phyloP scores from a whole-genome alignment of 1,140 invertebrate species.

The Pseudomyrmex cubaensis region DNA sequence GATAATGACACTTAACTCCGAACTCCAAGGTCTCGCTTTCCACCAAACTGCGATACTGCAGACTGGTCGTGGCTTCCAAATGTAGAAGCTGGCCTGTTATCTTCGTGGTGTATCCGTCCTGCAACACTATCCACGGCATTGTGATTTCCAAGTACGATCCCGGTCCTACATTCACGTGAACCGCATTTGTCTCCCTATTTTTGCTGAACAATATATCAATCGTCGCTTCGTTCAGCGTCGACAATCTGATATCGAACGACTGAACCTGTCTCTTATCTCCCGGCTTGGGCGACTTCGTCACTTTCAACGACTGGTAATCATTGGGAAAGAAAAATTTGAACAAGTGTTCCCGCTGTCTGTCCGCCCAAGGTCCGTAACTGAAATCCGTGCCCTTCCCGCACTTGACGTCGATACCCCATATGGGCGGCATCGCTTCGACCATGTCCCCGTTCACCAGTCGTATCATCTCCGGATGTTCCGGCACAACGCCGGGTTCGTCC shows the following conservation, averaged over 20 bases:
- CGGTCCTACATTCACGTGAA: constrained; percentile 96
- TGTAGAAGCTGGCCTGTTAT: constrained; percentile 97
- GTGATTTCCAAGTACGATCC: constrained; percentile 98
- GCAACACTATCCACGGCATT: constrained; percentile 96
- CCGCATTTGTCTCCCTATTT: constrained; percentile 98
- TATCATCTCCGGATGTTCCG: constrained; percentile 95
- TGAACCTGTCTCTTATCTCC: constrained; percentile 95
- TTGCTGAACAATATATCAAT: constrained; percentile 98
- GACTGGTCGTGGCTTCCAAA: constrained; percentile 96
- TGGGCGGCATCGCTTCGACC: constrained; percentile 95
- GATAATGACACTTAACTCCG: constrained; percentile 94
- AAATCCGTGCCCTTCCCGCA: constrained; percentile 99
- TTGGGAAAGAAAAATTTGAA: constrained; percentile 99
- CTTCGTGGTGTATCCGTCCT: constrained; percentile 95
- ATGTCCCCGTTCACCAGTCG: constrained; percentile 96
- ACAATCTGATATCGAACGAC: constrained; percentile 96
- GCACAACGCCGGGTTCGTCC: constrained; percentile 96
- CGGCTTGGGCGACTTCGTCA: constrained; percentile 91
- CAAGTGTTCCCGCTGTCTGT: constrained; percentile 97
- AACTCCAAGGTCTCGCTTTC: constrained; percentile 98
- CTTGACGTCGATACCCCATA: constrained; percentile 98
- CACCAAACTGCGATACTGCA: constrained; percentile 95
- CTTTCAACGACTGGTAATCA: constrained; percentile 92
- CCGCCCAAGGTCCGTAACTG: constrained; percentile 99
- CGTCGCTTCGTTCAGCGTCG: constrained; percentile 95